phyloP scores from a whole-genome alignment of 2,113 vertebrate genomes.

The Coryphaenoides rupestris region DNA sequence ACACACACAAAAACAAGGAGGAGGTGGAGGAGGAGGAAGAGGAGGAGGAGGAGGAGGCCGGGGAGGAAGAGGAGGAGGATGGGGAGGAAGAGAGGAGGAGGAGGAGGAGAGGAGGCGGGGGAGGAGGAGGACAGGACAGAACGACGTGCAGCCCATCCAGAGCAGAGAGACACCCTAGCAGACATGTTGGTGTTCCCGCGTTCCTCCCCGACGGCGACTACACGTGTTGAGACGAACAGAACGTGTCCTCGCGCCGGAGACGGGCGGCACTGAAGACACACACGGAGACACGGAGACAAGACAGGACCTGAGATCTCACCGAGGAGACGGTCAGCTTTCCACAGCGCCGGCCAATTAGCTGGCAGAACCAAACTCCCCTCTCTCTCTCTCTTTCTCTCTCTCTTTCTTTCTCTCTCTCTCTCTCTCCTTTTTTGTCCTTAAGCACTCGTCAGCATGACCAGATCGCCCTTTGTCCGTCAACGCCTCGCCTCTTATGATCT shows the following conservation, averaged over 20 bases:
- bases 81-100: neutral
- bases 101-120: neutral
- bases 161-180: constrained; percentile 13
- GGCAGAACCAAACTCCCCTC: constrained; percentile 46
- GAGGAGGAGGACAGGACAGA: constrained; percentile 9
- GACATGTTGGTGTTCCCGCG: constrained; percentile 13
- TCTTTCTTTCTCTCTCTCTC: no score
- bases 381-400: constrained; percentile 14
- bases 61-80: no score
- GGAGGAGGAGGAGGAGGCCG: no score
- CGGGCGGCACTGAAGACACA: constrained; percentile 6
- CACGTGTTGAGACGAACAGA: constrained; percentile 36
- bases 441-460: constrained; percentile 58
- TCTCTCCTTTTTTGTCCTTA: constrained; percentile 14
- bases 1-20: constrained; percentile 20
- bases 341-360: constrained; percentile 65
- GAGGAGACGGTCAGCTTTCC: constrained; percentile 51
- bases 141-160: neutral
- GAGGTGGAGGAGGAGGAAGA: no score
- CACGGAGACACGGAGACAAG: constrained; percentile 47
- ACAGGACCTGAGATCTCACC: constrained; percentile 48
- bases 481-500: constrained; percentile 40
- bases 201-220: constrained; percentile 42
- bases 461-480: constrained; percentile 56
- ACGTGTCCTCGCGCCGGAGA: constrained; percentile 37